phyloP scores from a whole-genome alignment of 2,888 invertebrate species.

The Cantharis lateralis region DNA sequence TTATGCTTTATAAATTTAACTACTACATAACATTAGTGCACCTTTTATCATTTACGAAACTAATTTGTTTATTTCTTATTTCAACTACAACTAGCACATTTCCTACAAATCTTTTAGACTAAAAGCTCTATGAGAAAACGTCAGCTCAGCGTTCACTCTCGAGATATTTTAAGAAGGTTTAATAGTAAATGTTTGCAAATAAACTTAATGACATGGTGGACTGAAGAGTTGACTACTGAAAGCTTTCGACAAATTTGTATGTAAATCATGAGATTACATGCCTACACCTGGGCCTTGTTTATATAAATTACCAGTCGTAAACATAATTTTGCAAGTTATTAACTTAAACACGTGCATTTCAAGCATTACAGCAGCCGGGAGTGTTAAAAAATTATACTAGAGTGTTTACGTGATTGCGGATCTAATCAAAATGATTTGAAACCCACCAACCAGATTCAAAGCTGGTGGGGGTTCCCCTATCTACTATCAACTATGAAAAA shows the following conservation, averaged over 20 bases:
- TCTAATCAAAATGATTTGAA: neutral
- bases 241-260: neutral
- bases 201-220: neutral
- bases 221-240: neutral
- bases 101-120: neutral
- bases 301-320: conserved; percentile 32
- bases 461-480: no score
- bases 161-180: neutral
- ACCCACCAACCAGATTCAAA: no score
- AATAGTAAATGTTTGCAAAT: neutral
- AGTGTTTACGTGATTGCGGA: neutral
- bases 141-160: neutral
- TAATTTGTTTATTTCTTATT: conserved; percentile 21
- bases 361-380: neutral
- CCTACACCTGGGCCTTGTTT: conserved; percentile 32
- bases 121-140: neutral
- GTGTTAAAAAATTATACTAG: neutral
- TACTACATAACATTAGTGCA: conserved; percentile 28
- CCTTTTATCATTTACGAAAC: conserved; percentile 22
- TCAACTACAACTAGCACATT: neutral
- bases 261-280: neutral
- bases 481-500: no score
- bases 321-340: conserved; percentile 36
- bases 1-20: conserved; percentile 33
- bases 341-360: conserved; percentile 31